Evolutionary conservation across 2,888 invertebrate species (phyloP).

Genomic region (Temnothorax rugatulus): DNA sequence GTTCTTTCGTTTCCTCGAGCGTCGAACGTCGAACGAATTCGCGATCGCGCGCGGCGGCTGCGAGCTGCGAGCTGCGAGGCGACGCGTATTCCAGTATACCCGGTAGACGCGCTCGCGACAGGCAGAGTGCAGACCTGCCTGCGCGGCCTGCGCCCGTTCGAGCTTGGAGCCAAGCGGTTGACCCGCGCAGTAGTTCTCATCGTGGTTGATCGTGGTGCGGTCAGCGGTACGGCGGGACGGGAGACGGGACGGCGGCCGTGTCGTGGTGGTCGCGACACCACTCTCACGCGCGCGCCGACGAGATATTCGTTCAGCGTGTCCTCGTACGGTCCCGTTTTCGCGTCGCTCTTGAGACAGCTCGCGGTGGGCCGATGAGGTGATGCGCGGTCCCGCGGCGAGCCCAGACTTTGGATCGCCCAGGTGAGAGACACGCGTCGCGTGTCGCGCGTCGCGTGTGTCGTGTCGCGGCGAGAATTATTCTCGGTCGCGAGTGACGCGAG

Average conservation of each 20-base stretch:
- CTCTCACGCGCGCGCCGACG: constrained; percentile 65
- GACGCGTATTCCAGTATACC: constrained; percentile 65
- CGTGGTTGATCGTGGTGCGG: background rate
- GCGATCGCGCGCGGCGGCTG: background rate
- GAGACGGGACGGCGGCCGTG: constrained; percentile 56
- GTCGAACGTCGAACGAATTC: background rate
- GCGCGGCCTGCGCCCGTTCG: constrained; percentile 73
- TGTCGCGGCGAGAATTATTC: constrained; percentile 17
- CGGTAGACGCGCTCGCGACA: constrained; percentile 62
- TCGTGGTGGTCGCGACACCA: constrained; percentile 57
- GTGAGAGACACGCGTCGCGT: constrained; percentile 72
- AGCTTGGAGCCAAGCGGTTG: constrained; percentile 63
- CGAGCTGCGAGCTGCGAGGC: too few relatives aligned
- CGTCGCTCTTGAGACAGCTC: constrained; percentile 19
- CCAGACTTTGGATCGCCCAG: constrained; percentile 78
- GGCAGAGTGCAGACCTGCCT: constrained; percentile 43
- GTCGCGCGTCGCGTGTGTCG: constrained; percentile 55
- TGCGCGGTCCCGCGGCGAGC: constrained; percentile 70
- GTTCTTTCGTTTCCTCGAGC: background rate
- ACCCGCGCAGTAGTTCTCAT: constrained; percentile 68
- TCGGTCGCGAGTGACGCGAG: background rate
- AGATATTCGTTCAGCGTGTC: constrained; percentile 48
- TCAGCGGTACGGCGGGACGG: constrained; percentile 54
- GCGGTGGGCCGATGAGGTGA: constrained; percentile 69
- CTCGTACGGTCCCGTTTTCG: constrained; percentile 19